Conservation (phyloP, 2,797 vertebrate species). For the Enteromius afrohamiltoni region DNA sequence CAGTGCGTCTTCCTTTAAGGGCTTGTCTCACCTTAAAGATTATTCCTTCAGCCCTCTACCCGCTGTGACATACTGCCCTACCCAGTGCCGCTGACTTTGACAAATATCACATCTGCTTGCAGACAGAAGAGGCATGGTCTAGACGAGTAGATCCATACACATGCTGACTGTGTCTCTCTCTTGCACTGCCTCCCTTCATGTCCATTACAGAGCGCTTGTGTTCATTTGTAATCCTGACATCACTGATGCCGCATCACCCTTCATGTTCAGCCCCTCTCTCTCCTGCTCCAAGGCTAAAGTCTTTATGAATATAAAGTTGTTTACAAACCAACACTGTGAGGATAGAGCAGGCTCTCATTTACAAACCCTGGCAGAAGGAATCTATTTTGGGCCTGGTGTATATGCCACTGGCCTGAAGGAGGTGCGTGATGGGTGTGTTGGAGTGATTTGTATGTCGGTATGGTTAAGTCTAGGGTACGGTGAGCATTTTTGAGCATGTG, state of each 20-base stretch:
- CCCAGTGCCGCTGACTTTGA: conserved; percentile 47
- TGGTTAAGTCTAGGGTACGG: neutral
- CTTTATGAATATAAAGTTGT: conserved; percentile 64
- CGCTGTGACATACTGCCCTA: conserved; percentile 25
- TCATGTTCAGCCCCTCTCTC: conserved; percentile 51
- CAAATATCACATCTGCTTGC: conserved; percentile 53
- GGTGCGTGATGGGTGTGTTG: conserved; percentile 22
- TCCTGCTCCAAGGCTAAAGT: conserved; percentile 60
- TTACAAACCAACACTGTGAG: conserved; percentile 57
- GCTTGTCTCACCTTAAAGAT: conserved; percentile 42
- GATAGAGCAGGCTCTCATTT: conserved; percentile 50
- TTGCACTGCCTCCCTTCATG: conserved; percentile 19
- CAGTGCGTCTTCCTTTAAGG: conserved; percentile 44
- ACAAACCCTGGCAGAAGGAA: conserved; percentile 36
- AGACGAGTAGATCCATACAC: conserved; percentile 44
- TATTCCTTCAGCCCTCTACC: conserved; percentile 44
- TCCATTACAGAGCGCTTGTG: conserved; percentile 42
- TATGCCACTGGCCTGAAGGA: conserved; percentile 32
- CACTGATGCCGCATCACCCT: conserved; percentile 45
- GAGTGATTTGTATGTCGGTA: conserved; percentile 39
- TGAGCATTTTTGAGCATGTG: neutral
- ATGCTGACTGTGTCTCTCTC: conserved; percentile 32
- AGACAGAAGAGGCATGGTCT: conserved; percentile 42
- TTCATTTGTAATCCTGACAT: conserved; percentile 54
- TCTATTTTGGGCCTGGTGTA: conserved; percentile 26